These are phyloP conservation scores for Thaumetopoea pityocampa DNA, from an alignment of 1,140 invertebrate species.

Conservation along the genomic window DNA sequence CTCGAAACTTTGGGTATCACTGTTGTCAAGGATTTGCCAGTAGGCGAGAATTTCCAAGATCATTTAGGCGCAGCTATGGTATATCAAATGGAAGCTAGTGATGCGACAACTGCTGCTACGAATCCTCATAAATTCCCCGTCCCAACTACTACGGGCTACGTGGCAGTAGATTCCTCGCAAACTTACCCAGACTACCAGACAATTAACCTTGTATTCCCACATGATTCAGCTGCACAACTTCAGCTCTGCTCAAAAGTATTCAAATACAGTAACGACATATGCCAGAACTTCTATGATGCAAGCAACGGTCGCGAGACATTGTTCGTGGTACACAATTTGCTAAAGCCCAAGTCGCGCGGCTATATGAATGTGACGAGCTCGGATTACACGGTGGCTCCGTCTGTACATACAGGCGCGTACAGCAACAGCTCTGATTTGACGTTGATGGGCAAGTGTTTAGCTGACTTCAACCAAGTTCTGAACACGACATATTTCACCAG, in stretches of 20 bases:
- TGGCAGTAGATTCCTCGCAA: not conserved
- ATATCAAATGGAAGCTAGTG: not conserved
- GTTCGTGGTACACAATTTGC: constrained; percentile 69
- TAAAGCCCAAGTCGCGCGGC: constrained; percentile 77
- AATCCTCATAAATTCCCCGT: constrained; percentile 6
- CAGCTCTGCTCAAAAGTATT: constrained; percentile 6
- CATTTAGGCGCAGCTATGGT: not conserved
- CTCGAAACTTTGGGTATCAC: constrained; percentile 2
- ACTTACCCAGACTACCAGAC: constrained; percentile 10
- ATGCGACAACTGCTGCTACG: not conserved
- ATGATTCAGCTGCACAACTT: constrained; percentile 1
- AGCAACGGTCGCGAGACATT: not conserved
- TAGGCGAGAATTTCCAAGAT: constrained; percentile 11
- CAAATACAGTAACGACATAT: constrained; percentile 6
- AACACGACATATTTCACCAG: constrained; percentile 78
- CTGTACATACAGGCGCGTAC: constrained; percentile 1
- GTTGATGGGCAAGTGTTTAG: not conserved
- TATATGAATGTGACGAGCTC: constrained; percentile 53
- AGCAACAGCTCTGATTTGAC: constrained; percentile 17
- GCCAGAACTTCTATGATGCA: constrained; percentile 1
- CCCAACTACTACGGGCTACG: constrained; percentile 1
- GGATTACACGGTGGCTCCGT: constrained; percentile 66
- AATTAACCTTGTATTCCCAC: constrained; percentile 13
- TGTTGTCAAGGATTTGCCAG: constrained; percentile 6
- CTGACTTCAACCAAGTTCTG: not conserved